Percentiles rank a stretch among this genome's conserved stretches.
Evolutionary conservation across 2,113 vertebrate species (phyloP).

Genomic region (Anoura caudifer): DNA sequence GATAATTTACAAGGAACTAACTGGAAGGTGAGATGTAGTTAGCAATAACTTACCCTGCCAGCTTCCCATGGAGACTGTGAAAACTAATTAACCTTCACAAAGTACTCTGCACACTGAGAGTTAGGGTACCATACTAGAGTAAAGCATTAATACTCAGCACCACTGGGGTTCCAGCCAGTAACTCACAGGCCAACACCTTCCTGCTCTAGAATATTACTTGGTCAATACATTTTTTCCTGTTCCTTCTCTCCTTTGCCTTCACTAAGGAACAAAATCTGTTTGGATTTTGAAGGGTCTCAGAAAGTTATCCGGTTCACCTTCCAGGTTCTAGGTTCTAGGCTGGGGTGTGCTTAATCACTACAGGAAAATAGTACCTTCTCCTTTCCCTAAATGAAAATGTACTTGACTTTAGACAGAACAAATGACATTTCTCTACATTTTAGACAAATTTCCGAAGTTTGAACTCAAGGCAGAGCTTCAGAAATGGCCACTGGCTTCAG

Average conservation of each 20-base stretch:
- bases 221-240: neutral
- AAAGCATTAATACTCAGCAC: neutral
- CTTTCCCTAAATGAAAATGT: neutral
- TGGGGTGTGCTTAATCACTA: neutral
- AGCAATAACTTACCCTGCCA: slow-evolving; percentile 38
- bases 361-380: neutral
- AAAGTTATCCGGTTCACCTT: neutral
- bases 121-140: neutral
- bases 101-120: neutral
- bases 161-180: neutral
- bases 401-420: neutral
- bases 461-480: neutral
- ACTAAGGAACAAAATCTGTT: neutral
- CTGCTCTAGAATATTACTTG: neutral
- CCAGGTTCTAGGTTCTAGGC: neutral
- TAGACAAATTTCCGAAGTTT: neutral
- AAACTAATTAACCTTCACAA: slow-evolving; percentile 59
- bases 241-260: neutral
- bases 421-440: neutral
- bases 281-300: neutral
- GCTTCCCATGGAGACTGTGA: slow-evolving; percentile 22
- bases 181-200: neutral
- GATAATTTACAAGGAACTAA: neutral
- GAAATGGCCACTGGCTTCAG: neutral
- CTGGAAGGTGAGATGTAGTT: slow-evolving; percentile 40